A percentile compares a stretch with the other conserved stretches of the same genome.
Evolutionary conservation across 2,797 vertebrate species (phyloP).

Genomic region (Takifugu rubripes): DNA sequence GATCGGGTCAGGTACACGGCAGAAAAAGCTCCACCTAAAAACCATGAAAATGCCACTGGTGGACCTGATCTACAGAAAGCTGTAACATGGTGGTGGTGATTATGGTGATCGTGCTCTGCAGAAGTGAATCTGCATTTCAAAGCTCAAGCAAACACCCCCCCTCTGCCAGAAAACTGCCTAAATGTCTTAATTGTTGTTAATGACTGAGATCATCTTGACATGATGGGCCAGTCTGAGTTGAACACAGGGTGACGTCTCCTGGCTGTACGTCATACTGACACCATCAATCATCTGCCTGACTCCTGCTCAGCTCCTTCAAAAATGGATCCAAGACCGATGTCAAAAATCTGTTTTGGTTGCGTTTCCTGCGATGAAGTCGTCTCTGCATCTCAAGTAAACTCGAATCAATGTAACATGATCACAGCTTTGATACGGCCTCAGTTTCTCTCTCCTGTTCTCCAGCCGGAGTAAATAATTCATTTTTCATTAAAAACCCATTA

Average conservation of each 20-base stretch:
- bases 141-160: no score
- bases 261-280: constrained; percentile 13
- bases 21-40: no score
- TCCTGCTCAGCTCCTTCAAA: constrained; percentile 9
- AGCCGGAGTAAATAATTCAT: constrained; percentile 75
- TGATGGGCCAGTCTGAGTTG: constrained; percentile 7
- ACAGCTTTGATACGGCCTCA: constrained; percentile 52
- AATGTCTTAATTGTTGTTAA: no score
- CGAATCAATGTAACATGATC: constrained; percentile 40
- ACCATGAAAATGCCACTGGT: no score
- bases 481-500: constrained; percentile 81
- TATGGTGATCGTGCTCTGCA: no score
- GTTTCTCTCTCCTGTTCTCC: constrained; percentile 48
- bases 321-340: no score
- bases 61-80: no score
- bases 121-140: no score
- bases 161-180: no score
- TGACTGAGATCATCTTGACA: no score
- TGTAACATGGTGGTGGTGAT: no score
- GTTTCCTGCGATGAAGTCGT: constrained; percentile 4
- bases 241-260: constrained; percentile 15
- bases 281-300: constrained; percentile 18
- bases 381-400: constrained; percentile 33
- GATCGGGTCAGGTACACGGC: no score
- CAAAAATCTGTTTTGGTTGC: constrained; percentile 1